These are phyloP conservation scores for Oxystoma pomonae DNA, from an alignment of 2,888 invertebrate genomes.

Conservation along the genomic window DNA sequence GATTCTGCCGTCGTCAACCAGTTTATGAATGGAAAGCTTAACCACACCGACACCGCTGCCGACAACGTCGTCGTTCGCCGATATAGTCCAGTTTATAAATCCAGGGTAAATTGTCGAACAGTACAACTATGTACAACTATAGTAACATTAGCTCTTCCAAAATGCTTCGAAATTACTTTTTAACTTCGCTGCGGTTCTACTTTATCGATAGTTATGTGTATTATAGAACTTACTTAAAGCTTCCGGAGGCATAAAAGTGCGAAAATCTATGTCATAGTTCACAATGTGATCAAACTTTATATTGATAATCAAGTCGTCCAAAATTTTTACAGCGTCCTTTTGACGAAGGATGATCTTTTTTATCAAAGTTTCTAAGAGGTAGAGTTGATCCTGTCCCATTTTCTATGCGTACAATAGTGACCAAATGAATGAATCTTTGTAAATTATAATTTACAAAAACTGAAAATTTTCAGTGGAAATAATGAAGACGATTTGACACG, in stretches of 20 bases:
- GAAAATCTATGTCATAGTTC: slow-evolving; percentile 47
- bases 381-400: slow-evolving; percentile 49
- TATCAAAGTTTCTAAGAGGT: slow-evolving; percentile 55
- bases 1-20: no score
- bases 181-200: no score
- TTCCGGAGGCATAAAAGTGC: slow-evolving; percentile 15
- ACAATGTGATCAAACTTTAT: slow-evolving; percentile 51
- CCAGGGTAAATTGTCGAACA: no score
- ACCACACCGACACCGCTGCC: no score
- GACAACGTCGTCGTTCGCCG: no score
- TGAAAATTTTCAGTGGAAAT: neutral
- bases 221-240: slow-evolving; percentile 17
- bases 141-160: no score
- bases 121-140: no score
- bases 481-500: neutral
- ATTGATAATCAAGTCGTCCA: slow-evolving; percentile 50
- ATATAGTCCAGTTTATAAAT: no score
- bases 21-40: no score
- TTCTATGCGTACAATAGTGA: no score
- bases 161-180: no score
- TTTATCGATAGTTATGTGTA: no score
- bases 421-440: neutral
- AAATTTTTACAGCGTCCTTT: slow-evolving; percentile 37
- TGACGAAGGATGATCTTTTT: slow-evolving; percentile 50
- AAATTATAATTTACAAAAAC: neutral